Evolutionary conservation across 2,888 invertebrate genomes (phyloP), one percentile per base, ranked within the genome.

Genomic region (Morpho deidamia): DNA sequence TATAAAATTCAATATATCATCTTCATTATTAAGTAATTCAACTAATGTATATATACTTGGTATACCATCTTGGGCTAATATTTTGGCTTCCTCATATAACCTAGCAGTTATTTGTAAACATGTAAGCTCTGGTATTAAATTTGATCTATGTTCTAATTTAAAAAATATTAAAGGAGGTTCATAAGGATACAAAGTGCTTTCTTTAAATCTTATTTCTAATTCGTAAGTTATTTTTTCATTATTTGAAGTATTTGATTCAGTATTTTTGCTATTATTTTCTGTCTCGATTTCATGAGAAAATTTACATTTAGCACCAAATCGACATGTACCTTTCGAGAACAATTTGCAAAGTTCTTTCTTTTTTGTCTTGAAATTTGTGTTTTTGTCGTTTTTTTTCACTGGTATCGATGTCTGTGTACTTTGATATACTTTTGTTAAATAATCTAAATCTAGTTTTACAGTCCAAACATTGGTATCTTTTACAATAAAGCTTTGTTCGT

Each of bases 381-480:
- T 85, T 60, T 75, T 74, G 56, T 78, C 84, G 63, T 81, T 81
- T 68, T 83, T 82, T 68, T 74, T 71, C 53, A 82, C 88, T 44
- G 82, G 83, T 60, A 79, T 72, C 48, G 90, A 81, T 59, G 83
- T 71, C 48, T 89, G 82, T 67, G 92, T 91, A 23, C 86, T 91
- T 65, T 90, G 83, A 63, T 91, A 91, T 62, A 83, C 72, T 71
- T 86, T 83, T 1, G 93, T 81, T 64, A 95, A 74, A 74, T 94
- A 94, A 65, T 94, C 92, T 54, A 95, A 77, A 67, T 92, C 91
- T 53, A 95, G 79, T 68, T 91, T 92, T 0, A 96, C 81, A 59
- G 87, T 91, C 96, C 96, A 96, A 11, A 95, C 90, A 78, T 95
- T 92, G 51, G 89, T 86, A 52, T 95, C 93, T 72, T 93, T 94